Base-by-base conservation (phyloP, 2,888 invertebrate species). In the Imbricaverruca yamaguchii region DNA sequence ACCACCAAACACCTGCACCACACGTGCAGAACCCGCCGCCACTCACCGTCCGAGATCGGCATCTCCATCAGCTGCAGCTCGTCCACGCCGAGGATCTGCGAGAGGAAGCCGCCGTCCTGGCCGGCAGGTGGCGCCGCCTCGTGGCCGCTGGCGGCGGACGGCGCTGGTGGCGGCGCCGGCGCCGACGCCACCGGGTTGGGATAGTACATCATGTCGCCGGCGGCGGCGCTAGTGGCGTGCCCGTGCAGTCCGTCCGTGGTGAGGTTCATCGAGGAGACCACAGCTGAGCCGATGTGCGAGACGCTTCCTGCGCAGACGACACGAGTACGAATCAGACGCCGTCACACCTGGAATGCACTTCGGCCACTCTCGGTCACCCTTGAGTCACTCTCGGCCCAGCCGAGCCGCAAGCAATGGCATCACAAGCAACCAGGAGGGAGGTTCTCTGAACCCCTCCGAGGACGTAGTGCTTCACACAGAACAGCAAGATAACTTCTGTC, bases 11-110 rank as follows among this genome's bases (percentile, higher is more conserved):
- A 39, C 39, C 39, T 39, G 39, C 39, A 39, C 39, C 39, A 39
- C 39, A 39, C 39, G 39, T 39, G 39, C 4, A 39, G 39, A 39
- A 39, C 39, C 2, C 1, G 39, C 15, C 59, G 15, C 25, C 23
- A 67, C 67, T 21, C 21, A 74, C 74, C 74, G 15, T 74, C 74
- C 85, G 92, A 93, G 91, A 94, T 92, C 74, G 94, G 93, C 93
- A 95, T 94, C 85, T 95, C 95, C 94, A 96, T 94, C 80, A 95
- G 90, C 86, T 95, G 95, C 63, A 95, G 89, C 86, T 95, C 95
- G 86, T 95, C 95, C 85, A 95, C 95, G 86, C 94, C 94, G 81
- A 96, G 90, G 83, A 95, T 93, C 1, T 94, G 94, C 83, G 94
- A 94, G 67, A 96, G 91, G 86, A 95, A 94, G 77, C 94, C 94